These are phyloP conservation scores for Epizoanthus fatuus DNA, from an alignment of 92 coral and sea anemone genomes.

Conservation along the genomic window DNA sequence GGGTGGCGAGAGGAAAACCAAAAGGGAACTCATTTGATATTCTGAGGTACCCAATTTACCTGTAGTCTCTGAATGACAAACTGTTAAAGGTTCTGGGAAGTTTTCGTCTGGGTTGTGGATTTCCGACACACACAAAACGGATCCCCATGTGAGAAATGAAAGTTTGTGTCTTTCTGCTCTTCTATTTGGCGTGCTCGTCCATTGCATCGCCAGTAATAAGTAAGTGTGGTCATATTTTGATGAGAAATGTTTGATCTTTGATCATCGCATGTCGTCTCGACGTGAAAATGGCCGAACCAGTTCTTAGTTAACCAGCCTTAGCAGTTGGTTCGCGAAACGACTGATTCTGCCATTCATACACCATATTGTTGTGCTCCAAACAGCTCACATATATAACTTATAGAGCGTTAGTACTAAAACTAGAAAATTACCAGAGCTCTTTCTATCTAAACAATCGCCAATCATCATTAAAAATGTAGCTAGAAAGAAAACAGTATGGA, in stretches of 20 bases:
- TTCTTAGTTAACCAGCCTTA: not conserved
- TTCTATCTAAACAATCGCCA: too few species aligned
- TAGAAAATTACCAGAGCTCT: too few species aligned
- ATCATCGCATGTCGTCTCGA: slow-evolving; percentile 19
- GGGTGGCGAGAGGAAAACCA: slow-evolving; percentile 7
- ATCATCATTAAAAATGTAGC: slow-evolving; percentile 38
- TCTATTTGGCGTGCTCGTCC: slow-evolving; percentile 85
- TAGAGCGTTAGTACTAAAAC: too few species aligned
- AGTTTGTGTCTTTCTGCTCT: slow-evolving; percentile 71
- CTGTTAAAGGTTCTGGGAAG: not conserved
- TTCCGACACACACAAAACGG: slow-evolving; percentile 28
- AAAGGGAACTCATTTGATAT: slow-evolving; percentile 23
- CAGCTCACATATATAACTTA: too few species aligned
- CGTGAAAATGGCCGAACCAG: not conserved
- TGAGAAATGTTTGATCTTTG: slow-evolving; percentile 27
- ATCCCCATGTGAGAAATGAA: slow-evolving; percentile 87
- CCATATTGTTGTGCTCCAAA: too few species aligned
- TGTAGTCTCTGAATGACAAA: slow-evolving; percentile 23
- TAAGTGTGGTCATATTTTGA: slow-evolving; percentile 60
- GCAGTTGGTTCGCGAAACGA: too few species aligned
- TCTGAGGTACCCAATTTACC: slow-evolving; percentile 49
- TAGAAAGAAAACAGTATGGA: slow-evolving; percentile 19
- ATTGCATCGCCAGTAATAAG: slow-evolving; percentile 90
- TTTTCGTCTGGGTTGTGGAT: slow-evolving; percentile 6
- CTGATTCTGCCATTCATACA: too few species aligned